Evolutionary conservation across 2,113 vertebrate genomes (phyloP).

Genomic region (Poicephalus meyeri): DNA sequence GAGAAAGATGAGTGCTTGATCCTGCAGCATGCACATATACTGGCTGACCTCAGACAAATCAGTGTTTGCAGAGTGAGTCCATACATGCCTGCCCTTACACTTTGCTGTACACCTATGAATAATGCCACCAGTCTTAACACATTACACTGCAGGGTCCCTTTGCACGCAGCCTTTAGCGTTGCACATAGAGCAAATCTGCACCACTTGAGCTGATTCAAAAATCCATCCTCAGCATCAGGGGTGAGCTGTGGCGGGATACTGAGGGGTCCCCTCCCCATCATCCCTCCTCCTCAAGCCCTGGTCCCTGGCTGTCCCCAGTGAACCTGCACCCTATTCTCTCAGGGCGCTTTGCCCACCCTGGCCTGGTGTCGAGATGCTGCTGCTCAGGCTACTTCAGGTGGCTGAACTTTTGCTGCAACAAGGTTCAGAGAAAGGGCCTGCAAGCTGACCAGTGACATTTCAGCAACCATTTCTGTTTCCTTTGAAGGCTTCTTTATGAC

Average conservation of each 20-base stretch:
- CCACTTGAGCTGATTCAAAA: not conserved
- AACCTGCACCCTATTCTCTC: rapidly evolving
- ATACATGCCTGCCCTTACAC: rapidly evolving
- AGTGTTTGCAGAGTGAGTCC: not conserved
- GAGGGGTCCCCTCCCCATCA: rapidly evolving
- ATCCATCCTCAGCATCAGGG: not conserved
- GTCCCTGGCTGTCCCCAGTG: not conserved
- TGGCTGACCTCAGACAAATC: not conserved
- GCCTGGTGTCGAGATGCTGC: not conserved
- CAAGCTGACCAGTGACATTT: not conserved
- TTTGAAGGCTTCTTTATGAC: not conserved
- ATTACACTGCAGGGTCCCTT: not conserved
- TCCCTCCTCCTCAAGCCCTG: not conserved
- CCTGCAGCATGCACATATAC: not conserved
- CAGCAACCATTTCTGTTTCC: not conserved
- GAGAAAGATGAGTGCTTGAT: not conserved
- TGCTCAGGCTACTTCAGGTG: not conserved
- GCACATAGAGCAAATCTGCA: not conserved
- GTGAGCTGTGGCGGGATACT: not conserved
- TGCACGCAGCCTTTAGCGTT: not conserved
- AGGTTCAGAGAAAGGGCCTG: not conserved
- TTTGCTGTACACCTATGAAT: not conserved
- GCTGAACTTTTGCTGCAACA: not conserved
- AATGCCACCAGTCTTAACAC: rapidly evolving
- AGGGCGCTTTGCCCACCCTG: not conserved